Base-by-base conservation (phyloP, 2,888 invertebrate genomes). In the Fissipunctia ypsillon region DNA sequence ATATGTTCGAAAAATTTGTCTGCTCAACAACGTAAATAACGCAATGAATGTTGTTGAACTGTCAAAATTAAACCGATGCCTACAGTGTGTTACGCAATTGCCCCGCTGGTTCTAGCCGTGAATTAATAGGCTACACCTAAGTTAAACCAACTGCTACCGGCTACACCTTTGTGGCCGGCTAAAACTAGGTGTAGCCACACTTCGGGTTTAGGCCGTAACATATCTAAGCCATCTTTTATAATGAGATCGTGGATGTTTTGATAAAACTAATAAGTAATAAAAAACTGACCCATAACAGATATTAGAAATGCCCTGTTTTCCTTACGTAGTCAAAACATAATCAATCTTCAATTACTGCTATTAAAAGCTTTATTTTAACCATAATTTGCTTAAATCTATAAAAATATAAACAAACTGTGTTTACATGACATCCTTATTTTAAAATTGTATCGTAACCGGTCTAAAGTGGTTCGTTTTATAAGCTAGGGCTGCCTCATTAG, bases 361-460 rank as follows among this genome's bases (percentile, higher is more conserved):
- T 35, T 4, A 67, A 56, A 22, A 10, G 6, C 38, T 59, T 7
- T 19, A 19, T 48, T 31, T 56, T 3, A 25, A 60, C 28, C 54
- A 52, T 41, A 45, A 68, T 35, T 68, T 5, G 14, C 12, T 38
- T 50, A 22, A 59, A 76, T 57, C n/a, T 28, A 41, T 45, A n/a
- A 28, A 69, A 80, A 54, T 64, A 61, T 48, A 61, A 43, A 50
- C 38, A 64, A 1, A 45, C 64, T 19, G 22, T 81, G 72, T 77
- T 80, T 77, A 66, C 72, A 28, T 59, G 48, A 54, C 66, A 81
- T 77, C 28, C 56, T 66, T 80, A 45, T 66, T 69, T 59, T 45
- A 28, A 45, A 41, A 45, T 31, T 45, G 19, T 38, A 31, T 68
- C 59, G 12, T 54, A 60, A 63, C 60, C 14, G 38, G 7, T 54